A percentile compares a stretch with the other conserved stretches of the same genome.
Evolutionary conservation across 2,113 vertebrate species (phyloP).

Genomic region (Chrysochloris asiatica): DNA sequence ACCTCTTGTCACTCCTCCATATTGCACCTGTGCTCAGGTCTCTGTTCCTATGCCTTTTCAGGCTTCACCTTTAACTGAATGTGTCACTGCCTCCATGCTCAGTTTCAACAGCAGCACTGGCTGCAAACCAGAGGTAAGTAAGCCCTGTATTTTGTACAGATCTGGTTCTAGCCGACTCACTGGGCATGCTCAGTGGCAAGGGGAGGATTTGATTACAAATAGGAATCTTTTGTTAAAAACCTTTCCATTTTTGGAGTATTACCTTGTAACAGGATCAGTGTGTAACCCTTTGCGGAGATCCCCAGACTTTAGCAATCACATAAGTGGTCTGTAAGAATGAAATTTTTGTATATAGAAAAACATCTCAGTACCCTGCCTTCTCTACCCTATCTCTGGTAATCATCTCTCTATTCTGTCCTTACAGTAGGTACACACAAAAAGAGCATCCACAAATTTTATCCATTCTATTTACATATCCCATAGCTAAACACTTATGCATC

Average conservation of each 20-base stretch:
- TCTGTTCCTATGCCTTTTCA: background rate
- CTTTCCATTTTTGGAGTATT: slow-evolving; percentile 45
- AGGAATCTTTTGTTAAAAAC: slow-evolving; percentile 52
- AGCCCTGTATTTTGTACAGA: background rate
- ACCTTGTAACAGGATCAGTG: background rate
- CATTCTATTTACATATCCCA: slow-evolving; percentile 32
- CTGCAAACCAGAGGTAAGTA: background rate
- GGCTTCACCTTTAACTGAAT: background rate
- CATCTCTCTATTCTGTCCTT: background rate
- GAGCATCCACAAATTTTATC: slow-evolving; percentile 14
- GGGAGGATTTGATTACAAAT: slow-evolving; percentile 38
- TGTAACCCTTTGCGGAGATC: background rate
- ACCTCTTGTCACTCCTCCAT: background rate
- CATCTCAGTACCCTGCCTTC: background rate
- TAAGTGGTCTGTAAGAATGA: slow-evolving; percentile 14
- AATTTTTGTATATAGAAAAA: slow-evolving; percentile 25
- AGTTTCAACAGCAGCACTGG: background rate
- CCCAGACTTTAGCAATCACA: background rate
- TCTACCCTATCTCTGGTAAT: background rate
- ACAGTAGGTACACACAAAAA: background rate
- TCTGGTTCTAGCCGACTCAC: background rate
- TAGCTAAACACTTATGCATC: background rate
- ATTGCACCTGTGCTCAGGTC: background rate
- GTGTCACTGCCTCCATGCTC: background rate
- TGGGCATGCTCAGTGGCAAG: slow-evolving; percentile 25